Conservation (phyloP, 2,797 vertebrate species). For the Sebastes elongatus region DNA sequence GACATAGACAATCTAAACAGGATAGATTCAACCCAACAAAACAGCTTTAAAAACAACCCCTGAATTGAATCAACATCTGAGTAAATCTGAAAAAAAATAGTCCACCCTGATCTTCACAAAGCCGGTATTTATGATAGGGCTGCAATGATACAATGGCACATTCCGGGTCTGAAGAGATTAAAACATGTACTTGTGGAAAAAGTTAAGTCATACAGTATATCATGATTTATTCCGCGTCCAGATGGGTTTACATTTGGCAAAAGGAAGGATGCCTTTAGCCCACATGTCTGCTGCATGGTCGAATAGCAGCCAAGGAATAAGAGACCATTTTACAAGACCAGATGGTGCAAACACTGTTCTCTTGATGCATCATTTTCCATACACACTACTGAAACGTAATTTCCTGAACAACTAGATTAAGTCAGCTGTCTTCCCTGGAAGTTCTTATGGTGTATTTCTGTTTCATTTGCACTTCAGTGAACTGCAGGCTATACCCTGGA, state of each 20-base stretch:
- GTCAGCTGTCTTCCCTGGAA: conserved; percentile 1
- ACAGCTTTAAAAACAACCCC: neutral
- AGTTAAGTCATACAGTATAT: neutral
- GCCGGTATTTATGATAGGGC: neutral
- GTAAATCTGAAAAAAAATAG: neutral
- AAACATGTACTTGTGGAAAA: conserved; percentile 13
- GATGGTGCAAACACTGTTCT: conserved; percentile 48
- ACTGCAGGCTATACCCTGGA: neutral
- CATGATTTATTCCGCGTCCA: conserved; percentile 22
- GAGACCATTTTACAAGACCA: conserved; percentile 26
- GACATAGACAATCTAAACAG: neutral
- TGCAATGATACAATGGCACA: neutral
- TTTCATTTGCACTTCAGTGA: conserved; percentile 13
- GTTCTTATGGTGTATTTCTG: conserved; percentile 5
- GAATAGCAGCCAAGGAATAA: conserved; percentile 45
- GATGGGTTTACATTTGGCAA: conserved; percentile 53
- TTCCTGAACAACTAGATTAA: conserved; percentile 19
- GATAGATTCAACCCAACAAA: neutral
- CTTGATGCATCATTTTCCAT: conserved; percentile 38
- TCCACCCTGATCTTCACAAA: neutral
- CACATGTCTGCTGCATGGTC: conserved; percentile 32
- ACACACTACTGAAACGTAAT: conserved; percentile 16
- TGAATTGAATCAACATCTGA: neutral
- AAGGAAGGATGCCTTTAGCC: conserved; percentile 21
- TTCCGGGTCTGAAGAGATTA: conserved; percentile 3